Evolutionary conservation across 2,888 invertebrate genomes (phyloP).

Genomic region (Epistrophella euchroma): DNA sequence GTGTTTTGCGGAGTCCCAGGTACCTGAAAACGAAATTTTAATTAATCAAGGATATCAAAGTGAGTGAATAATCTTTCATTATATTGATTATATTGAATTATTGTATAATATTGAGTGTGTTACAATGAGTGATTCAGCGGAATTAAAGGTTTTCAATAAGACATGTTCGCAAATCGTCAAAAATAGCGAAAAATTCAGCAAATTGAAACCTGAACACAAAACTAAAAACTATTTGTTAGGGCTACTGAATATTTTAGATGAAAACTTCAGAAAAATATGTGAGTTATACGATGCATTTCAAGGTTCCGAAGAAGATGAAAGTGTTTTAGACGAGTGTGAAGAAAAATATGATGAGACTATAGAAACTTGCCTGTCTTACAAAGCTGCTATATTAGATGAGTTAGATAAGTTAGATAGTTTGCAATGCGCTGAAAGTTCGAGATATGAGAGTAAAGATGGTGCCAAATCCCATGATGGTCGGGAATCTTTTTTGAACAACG

Average conservation of each 20-base stretch:
- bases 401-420: neutral
- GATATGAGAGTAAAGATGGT: neutral
- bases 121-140: too few species aligned
- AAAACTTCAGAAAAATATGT: too few species aligned
- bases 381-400: neutral
- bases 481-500: neutral
- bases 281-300: neutral
- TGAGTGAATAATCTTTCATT: neutral
- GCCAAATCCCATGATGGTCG: neutral
- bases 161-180: neutral
- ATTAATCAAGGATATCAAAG: neutral
- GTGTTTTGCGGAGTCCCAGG: too few species aligned
- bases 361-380: neutral
- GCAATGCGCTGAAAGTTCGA: neutral
- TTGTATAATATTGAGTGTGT: neutral
- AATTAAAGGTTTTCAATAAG: neutral
- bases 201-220: neutral
- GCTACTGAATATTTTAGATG: neutral
- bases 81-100: too few species aligned
- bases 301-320: neutral
- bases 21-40: too few species aligned
- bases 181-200: neutral
- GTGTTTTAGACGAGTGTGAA: neutral
- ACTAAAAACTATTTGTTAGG: neutral
- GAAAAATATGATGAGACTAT: neutral